A percentile compares a stretch with the other conserved stretches of the same genome.
Conservation (phyloP, 1,140 invertebrate species). For the Drosophila athabasca region DNA sequence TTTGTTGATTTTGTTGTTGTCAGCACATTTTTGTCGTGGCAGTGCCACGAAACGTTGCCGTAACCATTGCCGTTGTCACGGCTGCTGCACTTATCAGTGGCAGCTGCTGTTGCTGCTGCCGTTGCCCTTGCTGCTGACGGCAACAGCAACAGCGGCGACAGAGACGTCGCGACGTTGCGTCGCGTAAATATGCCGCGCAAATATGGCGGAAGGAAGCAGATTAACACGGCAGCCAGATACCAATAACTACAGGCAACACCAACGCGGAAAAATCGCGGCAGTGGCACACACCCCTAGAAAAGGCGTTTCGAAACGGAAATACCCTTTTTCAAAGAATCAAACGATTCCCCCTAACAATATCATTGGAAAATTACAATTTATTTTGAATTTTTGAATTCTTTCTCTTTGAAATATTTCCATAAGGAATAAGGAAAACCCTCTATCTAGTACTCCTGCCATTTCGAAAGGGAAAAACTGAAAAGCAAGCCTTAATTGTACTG, state of each 20-base stretch:
- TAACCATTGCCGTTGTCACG: constrained; percentile 32
- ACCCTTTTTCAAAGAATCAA: too few species aligned
- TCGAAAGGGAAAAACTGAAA: too few species aligned
- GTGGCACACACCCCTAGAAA: constrained; percentile 5
- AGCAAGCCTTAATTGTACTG: too few species aligned
- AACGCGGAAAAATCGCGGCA: constrained; percentile 1
- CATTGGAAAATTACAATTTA: too few species aligned
- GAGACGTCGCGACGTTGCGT: constrained; percentile 1
- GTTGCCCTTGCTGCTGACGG: too few species aligned
- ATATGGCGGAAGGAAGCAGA: constrained; percentile 73
- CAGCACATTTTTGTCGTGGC: constrained; percentile 49
- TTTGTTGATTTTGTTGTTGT: constrained; percentile 65
- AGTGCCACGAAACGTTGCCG: background rate
- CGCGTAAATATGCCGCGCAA: constrained; percentile 54
- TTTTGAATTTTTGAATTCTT: too few species aligned
- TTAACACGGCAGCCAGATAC: constrained; percentile 69
- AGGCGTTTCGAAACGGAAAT: constrained; percentile 8
- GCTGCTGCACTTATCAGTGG: constrained; percentile 52
- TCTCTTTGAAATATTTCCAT: too few species aligned
- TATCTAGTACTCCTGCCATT: too few species aligned
- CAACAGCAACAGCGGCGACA: constrained; percentile 15
- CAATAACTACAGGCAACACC: constrained; percentile 56
- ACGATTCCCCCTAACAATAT: too few species aligned
- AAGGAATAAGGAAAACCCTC: too few species aligned
- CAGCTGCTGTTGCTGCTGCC: constrained; percentile 35